Conservation (phyloP, 2,797 vertebrate species). For the Catostomus latipinnis region DNA sequence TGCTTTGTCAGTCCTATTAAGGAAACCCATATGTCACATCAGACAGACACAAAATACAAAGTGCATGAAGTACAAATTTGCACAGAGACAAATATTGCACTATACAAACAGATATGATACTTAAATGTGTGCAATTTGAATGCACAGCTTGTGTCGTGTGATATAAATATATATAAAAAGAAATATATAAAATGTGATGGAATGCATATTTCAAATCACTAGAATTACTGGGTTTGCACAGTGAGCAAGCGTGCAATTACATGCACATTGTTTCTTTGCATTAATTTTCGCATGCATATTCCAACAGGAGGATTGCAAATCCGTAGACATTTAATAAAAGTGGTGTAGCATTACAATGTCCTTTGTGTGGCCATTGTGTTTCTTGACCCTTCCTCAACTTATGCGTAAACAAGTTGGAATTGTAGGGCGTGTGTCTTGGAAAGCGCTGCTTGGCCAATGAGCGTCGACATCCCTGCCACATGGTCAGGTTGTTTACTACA, state of each 20-base stretch:
- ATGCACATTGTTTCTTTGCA: background rate
- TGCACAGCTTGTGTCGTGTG: background rate
- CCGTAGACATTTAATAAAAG: background rate
- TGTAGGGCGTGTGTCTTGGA: slow-evolving; percentile 73
- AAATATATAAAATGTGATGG: background rate
- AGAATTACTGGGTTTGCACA: background rate
- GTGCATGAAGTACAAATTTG: background rate
- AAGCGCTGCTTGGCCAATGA: slow-evolving; percentile 69
- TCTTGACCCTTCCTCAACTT: slow-evolving; percentile 54
- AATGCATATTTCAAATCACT: too few relatives aligned
- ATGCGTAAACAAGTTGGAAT: slow-evolving; percentile 74
- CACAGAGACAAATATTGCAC: background rate
- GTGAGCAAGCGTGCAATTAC: background rate
- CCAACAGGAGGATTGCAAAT: background rate
- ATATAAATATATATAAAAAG: too few relatives aligned
- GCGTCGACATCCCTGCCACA: slow-evolving; percentile 64
- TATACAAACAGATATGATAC: too few relatives aligned
- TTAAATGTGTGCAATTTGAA: background rate
- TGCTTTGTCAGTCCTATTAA: background rate
- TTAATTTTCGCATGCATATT: background rate
- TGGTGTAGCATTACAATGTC: slow-evolving; percentile 16
- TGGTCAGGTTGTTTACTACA: slow-evolving; percentile 81
- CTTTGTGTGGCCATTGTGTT: slow-evolving; percentile 47
- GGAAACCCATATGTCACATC: background rate
- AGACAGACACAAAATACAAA: background rate